Evolutionary conservation across 1,140 invertebrate species (phyloP), one percentile per base, ranked within the genome.

Genomic region (Apis cerana): DNA sequence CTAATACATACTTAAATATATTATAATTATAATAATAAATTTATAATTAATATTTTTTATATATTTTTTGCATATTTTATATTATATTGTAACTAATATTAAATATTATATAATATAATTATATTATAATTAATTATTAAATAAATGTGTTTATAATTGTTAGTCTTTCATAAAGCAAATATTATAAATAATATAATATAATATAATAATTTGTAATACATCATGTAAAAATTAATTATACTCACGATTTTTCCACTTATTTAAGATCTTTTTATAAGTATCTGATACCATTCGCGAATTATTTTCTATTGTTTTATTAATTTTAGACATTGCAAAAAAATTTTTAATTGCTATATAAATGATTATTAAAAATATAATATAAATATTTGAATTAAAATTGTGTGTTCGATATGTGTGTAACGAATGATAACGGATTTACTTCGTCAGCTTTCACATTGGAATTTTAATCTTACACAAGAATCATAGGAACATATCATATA

Each of bases 191-290:
- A 8, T n/a, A 50, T n/a, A 50, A 50, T 75, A 19, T 33, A 50
- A 19, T 50, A 21, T 15, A 9, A 11, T 17, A 54, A 64, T 48
- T 23, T 23, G 17, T 23, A n/a, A n/a, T 9, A 33, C n/a, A 61
- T 27, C 17, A 21, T 23, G 9, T 3, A 50, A 27, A 27, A 79
- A 71, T 65, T 33, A 58, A 48, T 48, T 27, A 13, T 76, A 91
- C 90, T 91, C 79, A 91, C 90, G 90, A 90, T 86, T 86, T 84
- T 90, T 83, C 90, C 90, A 91, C 15, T 86, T 69, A 50, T 89
- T 82, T 48, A 91, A 85, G 68, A 91, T 70, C 70, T 88, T 82
- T 77, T 88, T 85, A 69, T 90, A 91, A 77, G 71, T 82, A 56
- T 76, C 88, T 33, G 88, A 81, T 48, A 86, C 65, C 84, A 81